Conservation (phyloP, 2,888 invertebrate genomes). For the Agapetus fuscipes region DNA sequence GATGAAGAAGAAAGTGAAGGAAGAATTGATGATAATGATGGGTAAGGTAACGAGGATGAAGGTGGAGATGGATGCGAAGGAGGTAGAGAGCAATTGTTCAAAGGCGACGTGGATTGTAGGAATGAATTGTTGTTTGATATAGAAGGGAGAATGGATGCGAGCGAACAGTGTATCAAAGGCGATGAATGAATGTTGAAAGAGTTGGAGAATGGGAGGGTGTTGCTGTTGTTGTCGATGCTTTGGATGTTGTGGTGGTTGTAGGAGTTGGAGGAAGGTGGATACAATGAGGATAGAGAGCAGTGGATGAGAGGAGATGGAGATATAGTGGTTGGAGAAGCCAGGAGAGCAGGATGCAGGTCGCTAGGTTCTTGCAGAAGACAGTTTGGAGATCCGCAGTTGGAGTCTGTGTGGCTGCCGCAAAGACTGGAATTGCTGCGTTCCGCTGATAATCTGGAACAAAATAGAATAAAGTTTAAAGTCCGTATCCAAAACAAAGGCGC, state of each 20-base stretch:
- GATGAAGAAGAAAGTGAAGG: not conserved
- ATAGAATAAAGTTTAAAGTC: too few relatives aligned
- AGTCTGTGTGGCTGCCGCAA: constrained; percentile 53
- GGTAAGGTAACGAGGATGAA: too few relatives aligned
- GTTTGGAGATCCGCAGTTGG: constrained; percentile 51
- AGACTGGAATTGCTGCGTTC: constrained; percentile 45
- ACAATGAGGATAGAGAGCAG: constrained; percentile 11
- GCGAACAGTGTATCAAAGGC: not conserved
- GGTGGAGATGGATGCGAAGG: too few relatives aligned
- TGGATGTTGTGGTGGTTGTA: too few relatives aligned
- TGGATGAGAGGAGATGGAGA: constrained; percentile 7
- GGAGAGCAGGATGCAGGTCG: constrained; percentile 6
- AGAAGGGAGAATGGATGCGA: too few relatives aligned
- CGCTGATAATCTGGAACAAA: constrained; percentile 34
- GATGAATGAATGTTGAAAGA: too few relatives aligned
- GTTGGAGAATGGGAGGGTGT: too few relatives aligned
- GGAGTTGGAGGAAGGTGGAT: constrained; percentile 3
- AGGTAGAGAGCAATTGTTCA: too few relatives aligned
- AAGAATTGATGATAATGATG: not conserved
- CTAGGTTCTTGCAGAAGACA: constrained; percentile 38
- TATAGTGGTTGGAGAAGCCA: constrained; percentile 6
- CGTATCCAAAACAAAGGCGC: too few relatives aligned
- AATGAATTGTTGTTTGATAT: too few relatives aligned
- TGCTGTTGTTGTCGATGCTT: too few relatives aligned
- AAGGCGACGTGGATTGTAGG: too few relatives aligned